Base-by-base conservation (phyloP, 1,140 invertebrate species). In the Drosophila navojoa region DNA sequence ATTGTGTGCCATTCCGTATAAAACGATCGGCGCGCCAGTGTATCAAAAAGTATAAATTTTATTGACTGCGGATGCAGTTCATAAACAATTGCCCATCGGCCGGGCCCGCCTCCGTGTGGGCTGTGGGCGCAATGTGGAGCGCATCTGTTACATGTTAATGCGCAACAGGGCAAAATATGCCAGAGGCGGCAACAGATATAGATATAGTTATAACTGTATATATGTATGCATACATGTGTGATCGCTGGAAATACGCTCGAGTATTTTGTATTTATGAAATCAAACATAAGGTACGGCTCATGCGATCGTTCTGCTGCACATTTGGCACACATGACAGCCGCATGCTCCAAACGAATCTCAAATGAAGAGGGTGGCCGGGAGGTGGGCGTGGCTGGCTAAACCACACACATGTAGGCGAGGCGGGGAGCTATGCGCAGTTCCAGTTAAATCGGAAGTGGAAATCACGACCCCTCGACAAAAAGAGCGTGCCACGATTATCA, bases 321-420 rank as follows among this genome's bases (percentile, higher is more conserved):
- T 87, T 87, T 87, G 82, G 82, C 82, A 89, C 82, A 89, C 84
- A 87, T 87, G 82, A 87, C 82, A 87, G 82, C 79, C 84, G 82
- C 80, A 84, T 84, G 81, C 80, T 81, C 49, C 79, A 77, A 79
- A 71, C 62, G 60, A 52, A 45, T 61, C 68, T 62, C 40, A 44
- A 71, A 22, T 29, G 25, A 2, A 19, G 19, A 27, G 44, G 22
- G 52, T n/a, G 19, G 15, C 16, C 10, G 60, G 25, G 25, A 42
- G 44, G 29, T 16, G 25, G 38, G 61, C 44, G 35, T 6, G n/a
- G 19, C 15, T 19, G 11, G 16, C 22, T 42, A 76, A 76, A 63
- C 69, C 79, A 76, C 75, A 82, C 73, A 69, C 59, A 66, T 50
- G 62, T 62, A 62, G 77, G 32, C 32, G 32, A 32, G 32, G 19